Evolutionary conservation across 2,113 vertebrate genomes (phyloP).

Genomic region (Heloderma charlesbogerti): DNA sequence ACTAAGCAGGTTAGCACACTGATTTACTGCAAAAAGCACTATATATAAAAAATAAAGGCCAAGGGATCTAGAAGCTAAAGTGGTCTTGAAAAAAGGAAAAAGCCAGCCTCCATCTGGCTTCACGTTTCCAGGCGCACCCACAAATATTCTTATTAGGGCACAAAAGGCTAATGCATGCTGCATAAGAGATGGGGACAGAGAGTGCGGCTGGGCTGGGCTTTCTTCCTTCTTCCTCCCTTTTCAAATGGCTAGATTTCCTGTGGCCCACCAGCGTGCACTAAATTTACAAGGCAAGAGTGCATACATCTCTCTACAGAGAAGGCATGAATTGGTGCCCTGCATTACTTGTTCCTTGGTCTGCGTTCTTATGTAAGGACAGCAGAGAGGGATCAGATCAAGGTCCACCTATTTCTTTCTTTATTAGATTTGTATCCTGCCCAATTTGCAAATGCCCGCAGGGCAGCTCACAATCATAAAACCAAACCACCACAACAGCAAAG

Average conservation of each 20-base stretch:
- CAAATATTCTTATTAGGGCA: not conserved
- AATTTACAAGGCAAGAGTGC: not conserved
- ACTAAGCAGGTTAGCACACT: not conserved
- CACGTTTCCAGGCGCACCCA: not conserved
- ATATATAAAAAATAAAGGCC: not conserved
- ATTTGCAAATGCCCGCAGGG: too few relatives aligned
- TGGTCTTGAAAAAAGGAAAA: too few relatives aligned
- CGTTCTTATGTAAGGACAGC: not conserved
- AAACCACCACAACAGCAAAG: too few relatives aligned
- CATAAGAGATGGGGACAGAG: not conserved
- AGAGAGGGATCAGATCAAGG: not conserved
- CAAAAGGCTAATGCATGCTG: not conserved
- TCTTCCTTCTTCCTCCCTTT: not conserved
- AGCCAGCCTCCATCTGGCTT: slow-evolving; percentile 17
- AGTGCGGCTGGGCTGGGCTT: not conserved
- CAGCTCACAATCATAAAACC: too few relatives aligned
- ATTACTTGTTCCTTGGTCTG: not conserved
- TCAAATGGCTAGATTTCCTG: not conserved
- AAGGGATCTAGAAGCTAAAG: slow-evolving; percentile 2
- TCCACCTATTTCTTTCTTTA: too few relatives aligned
- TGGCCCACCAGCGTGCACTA: not conserved
- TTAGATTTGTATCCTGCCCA: too few relatives aligned
- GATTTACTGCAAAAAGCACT: not conserved
- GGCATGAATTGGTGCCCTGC: not conserved
- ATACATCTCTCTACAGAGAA: not conserved